Percentiles rank a stretch among this genome's conserved stretches.
phyloP scores from a whole-genome alignment of 2,888 invertebrate genomes.

The Glyphotaelius pellucidus region DNA sequence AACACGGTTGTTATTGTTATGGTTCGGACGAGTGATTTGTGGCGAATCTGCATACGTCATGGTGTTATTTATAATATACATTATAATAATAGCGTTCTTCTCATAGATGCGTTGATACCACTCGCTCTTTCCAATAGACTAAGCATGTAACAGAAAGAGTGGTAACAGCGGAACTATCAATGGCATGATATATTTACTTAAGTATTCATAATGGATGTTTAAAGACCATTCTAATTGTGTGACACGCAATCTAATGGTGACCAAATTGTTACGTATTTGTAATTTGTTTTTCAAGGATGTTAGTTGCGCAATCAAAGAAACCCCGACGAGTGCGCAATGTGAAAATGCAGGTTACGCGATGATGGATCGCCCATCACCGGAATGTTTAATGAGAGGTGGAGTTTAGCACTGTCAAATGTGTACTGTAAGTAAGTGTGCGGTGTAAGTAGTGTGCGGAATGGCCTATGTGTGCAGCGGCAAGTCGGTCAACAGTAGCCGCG shows the following conservation, averaged over 20 bases:
- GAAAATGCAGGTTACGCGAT: neutral
- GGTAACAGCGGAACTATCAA: neutral
- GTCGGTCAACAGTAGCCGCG: neutral
- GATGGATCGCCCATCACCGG: conserved; percentile 5
- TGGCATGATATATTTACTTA: neutral
- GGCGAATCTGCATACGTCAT: neutral
- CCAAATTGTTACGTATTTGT: neutral
- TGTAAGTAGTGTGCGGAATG: neutral
- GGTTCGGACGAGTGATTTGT: neutral
- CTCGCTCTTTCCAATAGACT: neutral
- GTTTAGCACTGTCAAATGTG: neutral
- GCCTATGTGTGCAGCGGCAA: neutral
- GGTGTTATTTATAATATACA: neutral
- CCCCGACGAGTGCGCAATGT: neutral
- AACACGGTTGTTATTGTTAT: neutral
- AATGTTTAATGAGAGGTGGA: conserved; percentile 11
- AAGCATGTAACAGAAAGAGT: neutral
- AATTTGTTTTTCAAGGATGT: neutral
- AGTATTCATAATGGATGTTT: neutral
- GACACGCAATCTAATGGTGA: neutral
- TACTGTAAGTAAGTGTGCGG: neutral
- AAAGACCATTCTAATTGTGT: neutral
- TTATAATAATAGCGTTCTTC: neutral
- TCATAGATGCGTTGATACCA: neutral
- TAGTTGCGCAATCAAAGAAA: neutral